Evolutionary conservation across 2,113 vertebrate genomes (phyloP).

Genomic region (Dendropsophus ebraccatus): DNA sequence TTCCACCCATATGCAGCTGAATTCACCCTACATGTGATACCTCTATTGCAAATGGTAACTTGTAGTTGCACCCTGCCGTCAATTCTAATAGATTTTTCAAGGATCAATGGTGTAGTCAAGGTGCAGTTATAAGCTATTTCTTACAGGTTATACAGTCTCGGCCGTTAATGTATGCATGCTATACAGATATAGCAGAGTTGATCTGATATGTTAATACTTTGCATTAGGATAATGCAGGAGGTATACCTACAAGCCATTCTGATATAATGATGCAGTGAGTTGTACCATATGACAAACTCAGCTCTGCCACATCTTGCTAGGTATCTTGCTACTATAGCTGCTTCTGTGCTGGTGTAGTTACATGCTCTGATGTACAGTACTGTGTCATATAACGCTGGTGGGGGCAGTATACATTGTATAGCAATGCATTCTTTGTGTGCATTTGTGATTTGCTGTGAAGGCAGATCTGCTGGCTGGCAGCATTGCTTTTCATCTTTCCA

Average conservation of each 20-base stretch:
- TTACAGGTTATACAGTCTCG: background rate
- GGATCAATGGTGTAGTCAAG: background rate
- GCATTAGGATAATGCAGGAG: background rate
- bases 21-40: background rate
- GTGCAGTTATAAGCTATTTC: background rate
- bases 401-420: constrained; percentile 3
- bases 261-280: background rate
- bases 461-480: constrained; percentile 10
- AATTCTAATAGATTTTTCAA: background rate
- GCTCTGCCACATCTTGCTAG: background rate
- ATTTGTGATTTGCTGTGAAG: constrained; percentile 24
- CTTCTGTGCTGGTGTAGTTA: background rate
- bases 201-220: too few species aligned
- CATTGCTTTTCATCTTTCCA: constrained; percentile 4
- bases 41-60: background rate
- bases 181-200: background rate
- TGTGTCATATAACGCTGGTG: background rate
- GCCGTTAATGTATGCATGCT: background rate
- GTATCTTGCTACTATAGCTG: background rate
- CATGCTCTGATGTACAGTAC: background rate
- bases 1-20: constrained; percentile 27
- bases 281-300: background rate
- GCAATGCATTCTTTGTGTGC: constrained; percentile 36
- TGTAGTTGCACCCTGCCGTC: background rate
- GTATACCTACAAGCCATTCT: background rate